Evolutionary conservation across 2,113 vertebrate species (phyloP).

Genomic region (Myiagra hebetior): DNA sequence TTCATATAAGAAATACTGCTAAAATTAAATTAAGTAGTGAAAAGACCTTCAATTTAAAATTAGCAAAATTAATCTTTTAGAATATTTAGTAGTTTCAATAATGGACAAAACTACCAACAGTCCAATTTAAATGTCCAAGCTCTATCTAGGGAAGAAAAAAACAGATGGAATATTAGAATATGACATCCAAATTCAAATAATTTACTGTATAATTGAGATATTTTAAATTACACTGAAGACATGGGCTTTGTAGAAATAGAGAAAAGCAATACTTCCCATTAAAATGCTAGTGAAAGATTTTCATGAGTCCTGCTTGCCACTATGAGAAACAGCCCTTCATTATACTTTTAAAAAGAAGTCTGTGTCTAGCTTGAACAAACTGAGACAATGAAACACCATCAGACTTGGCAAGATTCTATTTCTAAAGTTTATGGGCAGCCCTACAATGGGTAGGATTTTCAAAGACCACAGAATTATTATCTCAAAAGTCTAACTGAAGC

Average conservation of each 20-base stretch:
- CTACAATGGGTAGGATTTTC: background rate
- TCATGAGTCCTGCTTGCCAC: background rate
- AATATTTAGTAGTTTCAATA: background rate
- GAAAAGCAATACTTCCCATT: background rate
- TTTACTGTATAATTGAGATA: background rate
- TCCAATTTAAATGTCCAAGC: background rate
- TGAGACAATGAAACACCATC: background rate
- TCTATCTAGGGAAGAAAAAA: background rate
- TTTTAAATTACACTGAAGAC: background rate
- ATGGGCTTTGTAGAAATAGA: background rate
- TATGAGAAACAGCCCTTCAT: background rate
- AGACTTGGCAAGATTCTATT: background rate
- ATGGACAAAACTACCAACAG: background rate
- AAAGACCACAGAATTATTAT: background rate
- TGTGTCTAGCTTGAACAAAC: background rate
- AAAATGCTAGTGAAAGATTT: background rate
- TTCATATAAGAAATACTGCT: background rate
- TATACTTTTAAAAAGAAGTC: background rate
- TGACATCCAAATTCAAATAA: background rate
- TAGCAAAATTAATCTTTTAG: background rate
- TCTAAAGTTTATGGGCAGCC: background rate
- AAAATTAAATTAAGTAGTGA: background rate
- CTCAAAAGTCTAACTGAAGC: background rate
- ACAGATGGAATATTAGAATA: background rate
- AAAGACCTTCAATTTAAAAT: background rate